These are phyloP conservation scores for Perca fluviatilis DNA, from an alignment of 2,113 vertebrate genomes.

Conservation along the genomic window DNA sequence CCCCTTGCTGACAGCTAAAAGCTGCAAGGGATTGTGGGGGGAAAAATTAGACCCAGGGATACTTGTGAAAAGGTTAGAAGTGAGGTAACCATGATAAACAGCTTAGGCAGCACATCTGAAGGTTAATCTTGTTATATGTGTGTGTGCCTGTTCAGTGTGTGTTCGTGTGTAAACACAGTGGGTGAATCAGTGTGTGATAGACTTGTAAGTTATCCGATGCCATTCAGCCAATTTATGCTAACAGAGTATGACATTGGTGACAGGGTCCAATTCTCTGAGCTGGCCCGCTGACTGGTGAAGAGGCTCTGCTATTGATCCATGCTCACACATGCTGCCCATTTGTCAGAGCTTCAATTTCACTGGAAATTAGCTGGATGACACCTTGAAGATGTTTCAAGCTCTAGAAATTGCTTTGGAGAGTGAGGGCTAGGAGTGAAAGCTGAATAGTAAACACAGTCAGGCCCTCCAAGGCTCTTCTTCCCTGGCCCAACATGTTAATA, in stretches of 20 bases:
- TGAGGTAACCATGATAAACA: constrained; percentile 45
- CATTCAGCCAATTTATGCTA: constrained; percentile 52
- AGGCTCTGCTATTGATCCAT: constrained; percentile 44
- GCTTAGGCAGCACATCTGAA: constrained; percentile 60
- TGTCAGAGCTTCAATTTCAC: constrained; percentile 42
- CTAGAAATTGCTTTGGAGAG: constrained; percentile 31
- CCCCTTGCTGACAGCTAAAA: constrained; percentile 4
- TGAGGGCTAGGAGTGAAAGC: neutral
- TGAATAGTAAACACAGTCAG: constrained; percentile 1
- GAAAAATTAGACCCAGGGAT: neutral
- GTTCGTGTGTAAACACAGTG: constrained; percentile 25
- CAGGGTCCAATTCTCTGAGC: constrained; percentile 46
- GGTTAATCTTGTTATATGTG: constrained; percentile 38
- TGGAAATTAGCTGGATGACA: constrained; percentile 63
- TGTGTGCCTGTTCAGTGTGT: neutral
- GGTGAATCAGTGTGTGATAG: constrained; percentile 39
- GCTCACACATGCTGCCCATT: constrained; percentile 22
- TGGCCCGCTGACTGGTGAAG: constrained; percentile 33
- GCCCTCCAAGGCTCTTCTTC: neutral
- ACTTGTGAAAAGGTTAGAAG: constrained; percentile 52
- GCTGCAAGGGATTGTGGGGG: constrained; percentile 27
- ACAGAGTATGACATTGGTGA: constrained; percentile 68
- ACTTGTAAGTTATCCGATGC: constrained; percentile 48
- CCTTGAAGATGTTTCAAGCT: constrained; percentile 42
- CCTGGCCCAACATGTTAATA: neutral